Percentiles rank a stretch among this genome's conserved stretches.
phyloP scores from a whole-genome alignment of 2,797 vertebrate species.

The Onychomys leucogaster region DNA sequence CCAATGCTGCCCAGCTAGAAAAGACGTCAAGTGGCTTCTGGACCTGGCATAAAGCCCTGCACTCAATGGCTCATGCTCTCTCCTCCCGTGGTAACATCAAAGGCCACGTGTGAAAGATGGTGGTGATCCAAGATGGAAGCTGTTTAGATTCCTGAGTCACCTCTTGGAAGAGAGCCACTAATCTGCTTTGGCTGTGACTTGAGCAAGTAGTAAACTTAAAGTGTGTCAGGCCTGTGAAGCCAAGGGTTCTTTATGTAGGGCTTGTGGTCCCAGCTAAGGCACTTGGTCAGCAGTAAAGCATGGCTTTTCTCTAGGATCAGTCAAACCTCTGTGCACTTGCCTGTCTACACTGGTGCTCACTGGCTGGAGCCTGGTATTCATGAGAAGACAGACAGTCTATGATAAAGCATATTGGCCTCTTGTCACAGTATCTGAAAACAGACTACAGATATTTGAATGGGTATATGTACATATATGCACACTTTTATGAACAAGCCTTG shows the following conservation, averaged over 20 bases:
- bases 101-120: not conserved
- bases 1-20: not conserved
- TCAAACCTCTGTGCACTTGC: not conserved
- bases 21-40: not conserved
- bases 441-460: not conserved
- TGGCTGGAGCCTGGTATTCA: not conserved
- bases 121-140: not conserved
- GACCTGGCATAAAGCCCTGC: not conserved
- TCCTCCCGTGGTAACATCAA: not conserved
- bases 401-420: not conserved
- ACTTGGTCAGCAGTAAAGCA: not conserved
- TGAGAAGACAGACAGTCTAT: not conserved
- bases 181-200: not conserved
- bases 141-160: not conserved
- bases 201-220: not conserved
- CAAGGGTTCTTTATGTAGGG: not conserved
- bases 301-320: not conserved
- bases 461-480: not conserved
- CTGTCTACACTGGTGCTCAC: not conserved
- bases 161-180: not conserved
- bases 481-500: not conserved
- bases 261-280: not conserved
- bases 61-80: not conserved
- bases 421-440: not conserved
- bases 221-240: not conserved